A percentile compares a stretch with the other conserved stretches of the same genome.
These are phyloP conservation scores for Caenorhabditis inopinata DNA, from an alignment of 1,140 invertebrate species.

Conservation along the genomic window DNA sequence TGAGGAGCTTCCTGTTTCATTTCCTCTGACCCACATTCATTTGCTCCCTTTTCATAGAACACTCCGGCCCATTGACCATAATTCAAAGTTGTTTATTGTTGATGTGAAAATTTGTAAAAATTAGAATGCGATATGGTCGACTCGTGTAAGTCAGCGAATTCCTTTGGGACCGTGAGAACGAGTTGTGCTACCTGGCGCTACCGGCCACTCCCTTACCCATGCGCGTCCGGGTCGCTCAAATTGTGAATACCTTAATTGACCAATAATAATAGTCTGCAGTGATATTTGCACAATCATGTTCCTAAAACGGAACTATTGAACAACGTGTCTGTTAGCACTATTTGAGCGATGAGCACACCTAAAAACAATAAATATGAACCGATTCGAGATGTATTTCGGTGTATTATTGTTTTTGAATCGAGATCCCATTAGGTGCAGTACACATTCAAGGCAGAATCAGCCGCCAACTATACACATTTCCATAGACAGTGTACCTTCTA, in stretches of 20 bases:
- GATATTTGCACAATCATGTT: constrained; percentile 8
- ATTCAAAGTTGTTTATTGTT: constrained; percentile 16
- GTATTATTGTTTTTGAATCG: neutral
- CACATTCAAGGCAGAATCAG: too few species aligned
- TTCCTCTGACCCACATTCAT: too few species aligned
- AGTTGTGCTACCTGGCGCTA: neutral
- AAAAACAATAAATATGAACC: constrained; percentile 33
- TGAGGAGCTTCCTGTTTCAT: too few species aligned
- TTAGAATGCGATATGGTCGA: neutral
- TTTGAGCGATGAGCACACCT: neutral
- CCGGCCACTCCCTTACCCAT: too few species aligned
- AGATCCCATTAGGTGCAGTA: neutral
- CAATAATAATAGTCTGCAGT: neutral
- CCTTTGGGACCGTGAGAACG: neutral
- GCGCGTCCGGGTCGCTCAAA: too few species aligned
- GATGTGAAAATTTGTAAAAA: neutral
- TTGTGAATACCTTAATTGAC: neutral
- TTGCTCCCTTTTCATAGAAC: too few species aligned
- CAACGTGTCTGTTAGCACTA: neutral
- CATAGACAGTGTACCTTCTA: neutral
- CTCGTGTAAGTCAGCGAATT: neutral
- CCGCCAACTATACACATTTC: neutral
- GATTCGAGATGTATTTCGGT: constrained; percentile 30
- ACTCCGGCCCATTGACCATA: too few species aligned
- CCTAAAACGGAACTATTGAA: constrained; percentile 15